Evolutionary conservation across 2,797 vertebrate genomes (phyloP).

Genomic region (Chelidonichthys spinosus): DNA sequence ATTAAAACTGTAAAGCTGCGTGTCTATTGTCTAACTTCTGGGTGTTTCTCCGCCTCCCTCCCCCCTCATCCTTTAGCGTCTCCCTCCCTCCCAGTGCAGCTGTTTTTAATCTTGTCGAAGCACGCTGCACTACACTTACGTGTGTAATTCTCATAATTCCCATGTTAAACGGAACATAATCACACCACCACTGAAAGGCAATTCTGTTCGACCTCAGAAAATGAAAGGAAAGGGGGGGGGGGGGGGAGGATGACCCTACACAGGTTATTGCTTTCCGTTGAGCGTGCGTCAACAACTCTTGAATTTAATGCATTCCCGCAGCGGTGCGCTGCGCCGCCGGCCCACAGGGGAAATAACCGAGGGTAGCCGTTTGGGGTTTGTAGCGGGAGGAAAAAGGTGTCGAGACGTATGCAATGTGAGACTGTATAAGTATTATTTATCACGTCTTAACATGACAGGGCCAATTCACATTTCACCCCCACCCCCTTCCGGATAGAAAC

Average conservation of each 20-base stretch:
- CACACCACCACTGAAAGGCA: constrained; percentile 72
- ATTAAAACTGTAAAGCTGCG: constrained; percentile 62
- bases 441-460: constrained; percentile 38
- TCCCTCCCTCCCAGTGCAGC: constrained; percentile 40
- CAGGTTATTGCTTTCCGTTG: constrained; percentile 84
- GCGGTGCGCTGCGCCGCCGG: constrained; percentile 50
- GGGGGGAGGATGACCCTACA: constrained; percentile 54
- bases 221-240: constrained; percentile 65
- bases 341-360: constrained; percentile 85
- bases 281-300: constrained; percentile 81
- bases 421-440: constrained; percentile 49
- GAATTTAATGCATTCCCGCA: constrained; percentile 81
- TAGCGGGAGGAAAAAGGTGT: constrained; percentile 66
- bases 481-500: neutral
- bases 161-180: constrained; percentile 79
- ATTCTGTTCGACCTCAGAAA: constrained; percentile 74
- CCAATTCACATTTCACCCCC: neutral
- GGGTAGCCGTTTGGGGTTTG: constrained; percentile 77
- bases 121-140: constrained; percentile 49
- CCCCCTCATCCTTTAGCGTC: constrained; percentile 14
- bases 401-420: constrained; percentile 60
- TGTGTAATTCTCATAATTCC: constrained; percentile 76
- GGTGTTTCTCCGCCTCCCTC: constrained; percentile 20
- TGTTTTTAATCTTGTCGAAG: constrained; percentile 72
- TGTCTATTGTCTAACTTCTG: constrained; percentile 20